Conservation (phyloP, 2,113 vertebrate species). For the Hippocampus zosterae region DNA sequence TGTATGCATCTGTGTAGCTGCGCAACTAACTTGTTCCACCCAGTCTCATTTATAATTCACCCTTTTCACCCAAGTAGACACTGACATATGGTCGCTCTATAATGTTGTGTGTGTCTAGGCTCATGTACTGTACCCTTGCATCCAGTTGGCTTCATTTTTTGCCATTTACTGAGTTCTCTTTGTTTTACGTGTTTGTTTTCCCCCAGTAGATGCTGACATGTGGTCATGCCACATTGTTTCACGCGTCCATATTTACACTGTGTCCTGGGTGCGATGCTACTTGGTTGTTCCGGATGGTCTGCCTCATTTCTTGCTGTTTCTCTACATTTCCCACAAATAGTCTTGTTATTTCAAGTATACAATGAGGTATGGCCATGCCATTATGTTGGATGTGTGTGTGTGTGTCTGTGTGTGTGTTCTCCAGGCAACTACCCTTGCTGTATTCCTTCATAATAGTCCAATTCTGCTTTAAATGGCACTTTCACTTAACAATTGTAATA, state of each 20-base stretch:
- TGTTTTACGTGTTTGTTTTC: too few species aligned
- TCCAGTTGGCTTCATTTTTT: background rate
- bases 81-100: too few species aligned
- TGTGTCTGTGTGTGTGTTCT: background rate
- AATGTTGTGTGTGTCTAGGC: too few species aligned
- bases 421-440: background rate
- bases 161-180: background rate
- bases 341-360: background rate
- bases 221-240: background rate
- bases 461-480: background rate
- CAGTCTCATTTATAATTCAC: background rate
- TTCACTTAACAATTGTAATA: slow-evolving; percentile 2
- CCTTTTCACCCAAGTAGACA: too few species aligned
- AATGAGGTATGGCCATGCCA: background rate
- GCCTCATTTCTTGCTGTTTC: background rate
- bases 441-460: background rate
- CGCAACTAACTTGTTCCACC: background rate
- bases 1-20: background rate
- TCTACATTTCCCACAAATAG: background rate
- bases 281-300: background rate
- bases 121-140: too few species aligned
- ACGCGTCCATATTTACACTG: background rate
- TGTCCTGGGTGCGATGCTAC: background rate
- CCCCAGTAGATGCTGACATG: background rate
- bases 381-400: background rate